Evolutionary conservation across 2,797 vertebrate genomes (phyloP), one percentile per base, ranked within the genome.

Genomic region (Microchirus variegatus): DNA sequence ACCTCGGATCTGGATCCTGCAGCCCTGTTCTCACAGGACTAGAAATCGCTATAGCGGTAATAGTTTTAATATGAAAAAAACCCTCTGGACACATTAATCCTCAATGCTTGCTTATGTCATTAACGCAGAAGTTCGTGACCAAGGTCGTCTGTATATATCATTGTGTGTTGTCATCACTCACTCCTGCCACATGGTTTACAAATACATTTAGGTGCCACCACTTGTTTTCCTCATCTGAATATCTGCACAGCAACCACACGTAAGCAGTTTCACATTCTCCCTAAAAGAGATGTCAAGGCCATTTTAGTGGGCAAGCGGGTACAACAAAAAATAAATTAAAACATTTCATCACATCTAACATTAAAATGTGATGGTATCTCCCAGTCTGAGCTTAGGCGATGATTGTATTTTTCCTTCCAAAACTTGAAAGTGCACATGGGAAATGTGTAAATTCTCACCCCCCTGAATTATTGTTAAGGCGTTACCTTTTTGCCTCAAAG

Each of bases 401-500:
- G 22, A 18, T 3, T 57, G 63, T 11, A 22, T 62, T 63, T 63
- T 55, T 57, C 45, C 10, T 41, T 38, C 41, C 14, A 8, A 38
- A 51, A 55, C 54, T 49, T 50, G 49, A 31, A 73, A 50, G 62
- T 41, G 9, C 19, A 60, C 53, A 74, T 67, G 19, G 73, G 40
- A 63, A 38, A 66, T 50, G 52, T 75, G 72, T 47, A 68, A 55
- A 5, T 17, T 62, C 56, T 56, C 37, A 22, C 68, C 48, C 68
- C 48, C 59, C 14, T 71, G 42, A 26, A 67, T 75, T 56, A 37
- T 70, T 59, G 41, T 40, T 56, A 49, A 47, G 47, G 16, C 58
- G 19, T 64, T 68, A 71, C 77, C 77, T 84, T 59, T 63, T 59
- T 63, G 67, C 45, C 58, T 19, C 15, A 68, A 10, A 41, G 60